phyloP scores from a whole-genome alignment of 2,113 vertebrate genomes.

The Pipra filicauda region DNA sequence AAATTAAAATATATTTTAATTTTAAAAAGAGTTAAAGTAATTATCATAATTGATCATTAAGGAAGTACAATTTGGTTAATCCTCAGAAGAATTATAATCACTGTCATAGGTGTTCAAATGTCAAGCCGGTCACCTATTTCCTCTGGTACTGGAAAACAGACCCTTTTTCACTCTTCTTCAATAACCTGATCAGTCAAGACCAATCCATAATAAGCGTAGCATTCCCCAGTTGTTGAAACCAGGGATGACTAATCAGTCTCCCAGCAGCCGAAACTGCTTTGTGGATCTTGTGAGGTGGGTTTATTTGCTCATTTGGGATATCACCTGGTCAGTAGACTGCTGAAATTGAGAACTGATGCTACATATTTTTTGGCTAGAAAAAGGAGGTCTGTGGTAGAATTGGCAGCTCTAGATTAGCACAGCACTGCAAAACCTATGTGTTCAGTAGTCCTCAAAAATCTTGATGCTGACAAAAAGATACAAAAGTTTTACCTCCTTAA shows the following conservation, averaged over 20 bases:
- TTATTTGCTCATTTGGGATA: background rate
- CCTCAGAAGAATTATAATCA: background rate
- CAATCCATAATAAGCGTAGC: background rate
- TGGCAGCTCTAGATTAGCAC: background rate
- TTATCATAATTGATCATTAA: background rate
- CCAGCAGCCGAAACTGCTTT: background rate
- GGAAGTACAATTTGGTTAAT: background rate
- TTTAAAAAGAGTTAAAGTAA: background rate
- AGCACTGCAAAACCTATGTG: fast-evolving
- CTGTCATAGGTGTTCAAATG: background rate
- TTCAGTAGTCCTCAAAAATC: background rate
- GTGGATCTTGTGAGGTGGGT: background rate
- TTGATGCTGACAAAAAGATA: background rate
- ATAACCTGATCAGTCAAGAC: background rate
- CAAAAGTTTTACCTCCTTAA: background rate
- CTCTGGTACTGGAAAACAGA: background rate
- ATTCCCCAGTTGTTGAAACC: background rate
- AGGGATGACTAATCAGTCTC: background rate
- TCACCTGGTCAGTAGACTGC: background rate
- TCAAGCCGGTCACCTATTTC: background rate
- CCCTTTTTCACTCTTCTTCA: background rate
- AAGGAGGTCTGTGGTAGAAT: background rate
- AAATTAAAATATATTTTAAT: background rate
- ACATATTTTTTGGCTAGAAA: background rate
- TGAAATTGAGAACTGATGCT: background rate